Base-by-base conservation (phyloP, 2,888 invertebrate species). In the Tetragnatha montana region DNA sequence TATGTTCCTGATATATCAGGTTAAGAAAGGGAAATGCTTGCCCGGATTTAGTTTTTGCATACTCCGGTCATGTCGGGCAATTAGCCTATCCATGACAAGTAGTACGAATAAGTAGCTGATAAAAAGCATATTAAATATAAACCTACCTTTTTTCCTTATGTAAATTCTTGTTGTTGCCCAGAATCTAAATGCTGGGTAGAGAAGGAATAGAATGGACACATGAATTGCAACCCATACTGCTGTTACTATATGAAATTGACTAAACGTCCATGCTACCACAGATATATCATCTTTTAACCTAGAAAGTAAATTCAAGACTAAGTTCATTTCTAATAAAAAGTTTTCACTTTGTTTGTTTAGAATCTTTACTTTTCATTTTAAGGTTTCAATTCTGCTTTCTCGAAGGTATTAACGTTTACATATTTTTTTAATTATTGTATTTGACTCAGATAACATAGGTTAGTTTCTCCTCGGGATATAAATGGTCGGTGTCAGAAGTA, bases 241-340 rank as follows among this genome's bases (percentile, higher is more conserved):
- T 79, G 95, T 92, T 0, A 95, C 95, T 83, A 93, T 93, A 80
- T 95, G 94, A 60, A 96, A 94, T 91, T 95, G 95, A 17, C 94
- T 95, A 91, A 96, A 95, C 0, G 95, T 95, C 91, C 93, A 93
- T 69, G 93, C 93, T 81, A 96, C 95, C 10, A 96, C 94, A 51
- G 94, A 93, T 89, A 96, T 93, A 50, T 96, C 96, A 70, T 96
- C 92, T 92, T 94, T 94, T 7, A 94, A 92, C 90, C 95, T 95
- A 22, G 50, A 84, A 87, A 47, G 7, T 35, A n/a, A 74, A n/a
- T 35, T 4, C 35, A 35, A 35, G 35, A 35, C 35, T 35, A 35
- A 35, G 35, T 35, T 35, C 35, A 35, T 35, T 35, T 4, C 1
- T 35, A 35, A 35, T 35, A 35, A n/a, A n/a, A n/a, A n/a, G 35